phyloP scores from a whole-genome alignment of 2,888 invertebrate species.

The Elegia similella region DNA sequence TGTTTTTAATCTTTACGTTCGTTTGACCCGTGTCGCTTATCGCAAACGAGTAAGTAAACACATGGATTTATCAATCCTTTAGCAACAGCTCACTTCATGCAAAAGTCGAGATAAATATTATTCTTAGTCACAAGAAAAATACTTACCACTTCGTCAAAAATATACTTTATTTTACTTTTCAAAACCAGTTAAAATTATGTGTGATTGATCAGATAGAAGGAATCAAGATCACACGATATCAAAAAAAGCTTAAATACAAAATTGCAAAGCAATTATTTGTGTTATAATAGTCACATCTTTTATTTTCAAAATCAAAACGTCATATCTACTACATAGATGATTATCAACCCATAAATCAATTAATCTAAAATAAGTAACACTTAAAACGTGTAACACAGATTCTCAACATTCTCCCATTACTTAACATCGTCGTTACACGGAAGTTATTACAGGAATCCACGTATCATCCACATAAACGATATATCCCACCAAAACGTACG shows the following conservation, averaged over 20 bases:
- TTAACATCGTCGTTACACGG: constrained; percentile 3
- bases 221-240: no score
- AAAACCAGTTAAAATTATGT: no score
- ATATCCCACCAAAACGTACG: constrained; percentile 22
- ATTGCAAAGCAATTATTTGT: no score
- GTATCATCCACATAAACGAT: constrained; percentile 13
- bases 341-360: neutral
- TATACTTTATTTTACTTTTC: no score
- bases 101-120: neutral
- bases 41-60: constrained; percentile 7
- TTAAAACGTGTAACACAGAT: neutral
- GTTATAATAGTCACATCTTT: neutral
- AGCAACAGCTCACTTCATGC: neutral
- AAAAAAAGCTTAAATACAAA: no score
- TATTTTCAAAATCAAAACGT: neutral
- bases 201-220: no score
- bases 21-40: constrained; percentile 8
- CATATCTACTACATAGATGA: no score
- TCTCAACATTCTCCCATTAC: constrained; percentile 1
- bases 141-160: no score
- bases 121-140: no score
- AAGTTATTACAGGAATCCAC: constrained; percentile 13
- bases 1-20: neutral
- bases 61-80: constrained; percentile 3
- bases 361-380: neutral